phyloP scores from a whole-genome alignment of 2,113 vertebrate genomes.

The Procavia capensis region DNA sequence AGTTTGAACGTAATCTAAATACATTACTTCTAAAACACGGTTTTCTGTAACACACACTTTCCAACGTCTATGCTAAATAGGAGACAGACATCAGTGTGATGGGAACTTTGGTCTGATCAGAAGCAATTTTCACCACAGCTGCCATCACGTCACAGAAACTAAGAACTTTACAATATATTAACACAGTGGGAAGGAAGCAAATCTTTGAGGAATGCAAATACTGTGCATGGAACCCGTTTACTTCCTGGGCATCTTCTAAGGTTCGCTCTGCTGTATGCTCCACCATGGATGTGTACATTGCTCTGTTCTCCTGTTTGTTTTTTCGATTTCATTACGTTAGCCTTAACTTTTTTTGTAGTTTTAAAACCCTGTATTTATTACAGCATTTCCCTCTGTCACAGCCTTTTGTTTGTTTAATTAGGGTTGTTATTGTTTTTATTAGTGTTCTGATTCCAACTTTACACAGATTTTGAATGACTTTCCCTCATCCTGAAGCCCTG shows the following conservation, averaged over 20 bases:
- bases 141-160: neutral
- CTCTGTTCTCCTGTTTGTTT: neutral
- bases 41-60: neutral
- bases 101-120: neutral
- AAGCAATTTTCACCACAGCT: neutral
- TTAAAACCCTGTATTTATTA: neutral
- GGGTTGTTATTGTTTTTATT: neutral
- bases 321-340: neutral
- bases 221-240: neutral
- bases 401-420: slow-evolving; percentile 18
- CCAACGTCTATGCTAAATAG: neutral
- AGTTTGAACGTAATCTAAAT: neutral
- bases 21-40: neutral
- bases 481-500: neutral
- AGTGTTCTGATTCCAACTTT: neutral
- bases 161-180: neutral
- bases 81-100: neutral
- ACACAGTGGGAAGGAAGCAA: neutral
- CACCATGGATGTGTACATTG: neutral
- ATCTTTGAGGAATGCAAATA: neutral
- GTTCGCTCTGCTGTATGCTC: no score
- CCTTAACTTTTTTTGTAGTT: slow-evolving; percentile 7
- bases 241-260: neutral
- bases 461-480: neutral
- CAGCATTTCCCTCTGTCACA: neutral